A percentile compares a stretch with the other conserved stretches of the same genome.
Conservation (phyloP, 1,140 invertebrate genomes). For the Drosophila serrata region DNA sequence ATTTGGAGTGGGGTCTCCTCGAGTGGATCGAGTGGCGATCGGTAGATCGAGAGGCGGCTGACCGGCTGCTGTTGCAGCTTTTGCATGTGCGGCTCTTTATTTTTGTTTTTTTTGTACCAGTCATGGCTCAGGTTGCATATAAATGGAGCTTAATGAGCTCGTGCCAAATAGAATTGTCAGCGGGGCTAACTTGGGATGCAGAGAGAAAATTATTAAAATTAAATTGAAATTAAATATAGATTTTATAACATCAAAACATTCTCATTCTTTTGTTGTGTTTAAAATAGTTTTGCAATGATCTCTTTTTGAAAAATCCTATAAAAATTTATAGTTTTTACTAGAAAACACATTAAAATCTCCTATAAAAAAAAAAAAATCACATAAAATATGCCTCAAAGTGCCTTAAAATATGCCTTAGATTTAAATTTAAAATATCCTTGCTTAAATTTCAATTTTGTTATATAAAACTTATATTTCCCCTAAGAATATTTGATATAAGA, state of each 20-base stretch:
- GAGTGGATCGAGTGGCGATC: slow-evolving; percentile 45
- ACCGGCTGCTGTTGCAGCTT: slow-evolving; percentile 24
- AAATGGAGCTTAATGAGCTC: slow-evolving; percentile 84
- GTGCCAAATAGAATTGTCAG: slow-evolving; percentile 84
- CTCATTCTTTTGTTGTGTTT: neutral
- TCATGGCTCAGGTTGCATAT: slow-evolving; percentile 81
- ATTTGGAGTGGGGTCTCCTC: slow-evolving; percentile 33
- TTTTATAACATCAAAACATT: too few species aligned
- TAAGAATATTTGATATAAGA: neutral
- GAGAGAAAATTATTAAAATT: neutral
- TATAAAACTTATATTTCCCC: too few species aligned
- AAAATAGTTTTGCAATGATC: neutral
- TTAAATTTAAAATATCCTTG: too few species aligned
- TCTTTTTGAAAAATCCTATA: too few species aligned
- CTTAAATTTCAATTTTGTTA: neutral
- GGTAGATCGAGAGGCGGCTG: slow-evolving; percentile 47
- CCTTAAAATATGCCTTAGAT: neutral
- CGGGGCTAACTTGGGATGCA: slow-evolving; percentile 29
- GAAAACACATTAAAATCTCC: neutral
- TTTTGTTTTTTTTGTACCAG: slow-evolving; percentile 77
- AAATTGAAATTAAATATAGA: neutral
- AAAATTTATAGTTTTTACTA: too few species aligned
- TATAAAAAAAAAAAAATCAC: too few species aligned
- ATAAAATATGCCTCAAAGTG: too few species aligned
- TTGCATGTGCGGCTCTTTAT: slow-evolving; percentile 20